Percentiles rank a stretch among this genome's conserved stretches.
These are phyloP conservation scores for Ips nitidus DNA, from an alignment of 1,140 invertebrate species.

Conservation along the genomic window DNA sequence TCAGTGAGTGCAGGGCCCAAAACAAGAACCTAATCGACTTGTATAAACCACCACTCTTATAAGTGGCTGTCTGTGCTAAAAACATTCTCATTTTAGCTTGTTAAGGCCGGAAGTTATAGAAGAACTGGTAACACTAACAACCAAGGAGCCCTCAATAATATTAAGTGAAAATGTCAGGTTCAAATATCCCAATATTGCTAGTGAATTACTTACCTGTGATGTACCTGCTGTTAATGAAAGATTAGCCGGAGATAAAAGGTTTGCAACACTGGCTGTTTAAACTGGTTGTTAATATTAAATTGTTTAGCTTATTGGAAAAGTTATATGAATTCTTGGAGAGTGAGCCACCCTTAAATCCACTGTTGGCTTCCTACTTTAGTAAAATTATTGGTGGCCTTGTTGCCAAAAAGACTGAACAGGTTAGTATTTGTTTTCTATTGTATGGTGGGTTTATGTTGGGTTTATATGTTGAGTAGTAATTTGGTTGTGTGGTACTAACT, in stretches of 20 bases:
- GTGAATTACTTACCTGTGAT: constrained; percentile 91
- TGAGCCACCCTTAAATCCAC: constrained; percentile 85
- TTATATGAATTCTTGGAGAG: constrained; percentile 88
- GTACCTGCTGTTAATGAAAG: constrained; percentile 83
- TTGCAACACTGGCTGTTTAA: background rate
- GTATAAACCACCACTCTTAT: constrained; percentile 64
- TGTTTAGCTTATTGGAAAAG: constrained; percentile 66
- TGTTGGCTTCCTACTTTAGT: constrained; percentile 94
- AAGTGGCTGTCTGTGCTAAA: too few species aligned
- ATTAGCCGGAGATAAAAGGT: constrained; percentile 71
- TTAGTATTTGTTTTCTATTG: constrained; percentile 50
- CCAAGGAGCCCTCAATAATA: constrained; percentile 78
- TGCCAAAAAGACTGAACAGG: constrained; percentile 74
- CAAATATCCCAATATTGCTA: constrained; percentile 90
- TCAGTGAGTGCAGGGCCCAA: constrained; percentile 92
- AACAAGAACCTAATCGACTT: constrained; percentile 90
- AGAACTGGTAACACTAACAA: constrained; percentile 84
- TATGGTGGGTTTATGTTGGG: background rate
- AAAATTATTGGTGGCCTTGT: constrained; percentile 89
- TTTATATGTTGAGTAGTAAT: constrained; percentile 3
- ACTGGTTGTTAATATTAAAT: background rate
- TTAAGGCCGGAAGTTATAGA: constrained; percentile 79
- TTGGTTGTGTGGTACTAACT: background rate
- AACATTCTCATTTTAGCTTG: constrained; percentile 62
- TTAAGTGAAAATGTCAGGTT: constrained; percentile 78